Evolutionary conservation across 2,888 invertebrate genomes (phyloP).

Genomic region (Apotomis turbidana): DNA sequence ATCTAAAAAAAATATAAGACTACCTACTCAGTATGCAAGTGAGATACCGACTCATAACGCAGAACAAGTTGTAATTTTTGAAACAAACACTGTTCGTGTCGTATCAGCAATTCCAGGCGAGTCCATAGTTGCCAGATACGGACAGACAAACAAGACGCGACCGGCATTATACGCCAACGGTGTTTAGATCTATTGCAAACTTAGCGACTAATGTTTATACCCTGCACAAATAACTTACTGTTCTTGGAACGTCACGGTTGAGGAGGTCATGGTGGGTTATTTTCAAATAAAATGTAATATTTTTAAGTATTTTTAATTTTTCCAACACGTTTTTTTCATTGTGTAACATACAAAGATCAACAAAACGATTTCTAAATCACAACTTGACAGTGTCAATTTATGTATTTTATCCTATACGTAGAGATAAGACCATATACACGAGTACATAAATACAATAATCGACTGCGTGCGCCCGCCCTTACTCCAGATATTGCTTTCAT

Average conservation of each 20-base stretch:
- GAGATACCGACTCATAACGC: constrained; percentile 4
- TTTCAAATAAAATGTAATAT: no score
- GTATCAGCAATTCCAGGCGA: constrained; percentile 15
- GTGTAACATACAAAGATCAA: no score
- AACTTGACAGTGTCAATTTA: no score
- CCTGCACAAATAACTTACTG: no score
- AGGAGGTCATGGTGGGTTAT: no score
- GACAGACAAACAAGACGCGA: constrained; percentile 32
- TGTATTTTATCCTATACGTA: no score
- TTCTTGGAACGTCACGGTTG: no score
- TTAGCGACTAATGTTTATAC: neutral
- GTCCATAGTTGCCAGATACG: constrained; percentile 14
- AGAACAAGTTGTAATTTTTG: constrained; percentile 10
- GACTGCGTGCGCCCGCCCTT: constrained; percentile 10
- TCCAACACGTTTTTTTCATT: no score
- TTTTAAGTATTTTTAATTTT: no score
- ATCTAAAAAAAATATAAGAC: no score
- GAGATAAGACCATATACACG: neutral
- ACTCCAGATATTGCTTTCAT: constrained; percentile 33
- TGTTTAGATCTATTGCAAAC: neutral
- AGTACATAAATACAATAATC: neutral
- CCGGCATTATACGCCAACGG: constrained; percentile 4
- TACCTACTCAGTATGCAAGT: neutral
- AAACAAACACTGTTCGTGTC: constrained; percentile 4
- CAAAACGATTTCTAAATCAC: no score